These are phyloP conservation scores for Serinus canaria DNA, from an alignment of 2,113 vertebrate species.

Conservation along the genomic window DNA sequence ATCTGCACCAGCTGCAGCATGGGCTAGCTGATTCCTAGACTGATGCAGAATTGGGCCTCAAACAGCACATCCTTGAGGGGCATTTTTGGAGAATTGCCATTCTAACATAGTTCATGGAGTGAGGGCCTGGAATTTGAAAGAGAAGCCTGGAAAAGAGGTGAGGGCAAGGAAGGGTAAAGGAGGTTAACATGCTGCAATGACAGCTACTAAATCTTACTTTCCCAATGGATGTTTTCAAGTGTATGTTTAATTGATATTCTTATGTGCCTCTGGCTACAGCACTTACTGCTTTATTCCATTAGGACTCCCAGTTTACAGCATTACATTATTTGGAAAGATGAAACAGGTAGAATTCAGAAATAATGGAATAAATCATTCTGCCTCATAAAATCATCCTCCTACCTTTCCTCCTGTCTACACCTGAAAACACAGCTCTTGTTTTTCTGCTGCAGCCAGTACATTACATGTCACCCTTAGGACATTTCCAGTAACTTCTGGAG, in stretches of 20 bases:
- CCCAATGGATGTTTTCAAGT: conserved; percentile 15
- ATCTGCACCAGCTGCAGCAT: neutral
- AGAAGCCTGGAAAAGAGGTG: neutral
- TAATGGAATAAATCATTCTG: neutral
- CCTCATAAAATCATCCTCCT: neutral
- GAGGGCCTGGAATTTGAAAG: neutral
- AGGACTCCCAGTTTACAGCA: neutral
- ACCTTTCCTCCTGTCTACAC: neutral
- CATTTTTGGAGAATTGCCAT: neutral
- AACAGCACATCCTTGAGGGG: neutral
- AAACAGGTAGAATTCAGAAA: neutral
- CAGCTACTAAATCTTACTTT: conserved; percentile 20
- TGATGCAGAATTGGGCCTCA: neutral
- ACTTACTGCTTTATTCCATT: conserved; percentile 11
- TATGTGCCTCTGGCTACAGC: neutral
- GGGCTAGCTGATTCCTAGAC: neutral
- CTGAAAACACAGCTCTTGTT: neutral
- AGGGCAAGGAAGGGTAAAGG: neutral
- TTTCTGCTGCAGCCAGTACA: neutral
- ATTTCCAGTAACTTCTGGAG: neutral
- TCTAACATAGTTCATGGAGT: neutral
- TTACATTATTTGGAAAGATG: neutral
- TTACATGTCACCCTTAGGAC: neutral
- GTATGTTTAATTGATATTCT: conserved; percentile 36
- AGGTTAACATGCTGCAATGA: neutral